phyloP scores from a whole-genome alignment of 2,888 invertebrate genomes.

The Pheosia gnoma region DNA sequence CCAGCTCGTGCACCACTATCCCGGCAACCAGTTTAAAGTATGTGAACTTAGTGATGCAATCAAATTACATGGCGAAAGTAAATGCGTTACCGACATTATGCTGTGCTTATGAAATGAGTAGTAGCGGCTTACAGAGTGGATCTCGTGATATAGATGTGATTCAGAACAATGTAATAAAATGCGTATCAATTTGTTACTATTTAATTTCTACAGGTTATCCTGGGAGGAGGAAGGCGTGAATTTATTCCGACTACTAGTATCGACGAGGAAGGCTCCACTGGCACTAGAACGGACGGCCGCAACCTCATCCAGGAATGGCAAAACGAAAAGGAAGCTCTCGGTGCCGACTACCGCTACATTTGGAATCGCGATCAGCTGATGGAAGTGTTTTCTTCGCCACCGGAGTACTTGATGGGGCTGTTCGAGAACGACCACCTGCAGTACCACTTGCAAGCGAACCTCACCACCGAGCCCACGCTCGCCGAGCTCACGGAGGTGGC shows the following conservation, averaged over 20 bases:
- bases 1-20: constrained; percentile 84
- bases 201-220: constrained; percentile 17
- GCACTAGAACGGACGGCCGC: constrained; percentile 43
- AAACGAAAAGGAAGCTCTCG: constrained; percentile 14
- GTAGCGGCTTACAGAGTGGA: too few species aligned
- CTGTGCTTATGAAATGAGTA: too few species aligned
- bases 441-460: constrained; percentile 84
- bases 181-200: neutral
- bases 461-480: constrained; percentile 84
- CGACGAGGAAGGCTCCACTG: constrained; percentile 22
- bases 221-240: constrained; percentile 26
- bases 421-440: constrained; percentile 78
- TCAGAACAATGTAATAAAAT: too few species aligned
- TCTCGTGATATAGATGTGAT: too few species aligned
- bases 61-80: neutral
- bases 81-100: neutral
- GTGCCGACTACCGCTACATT: constrained; percentile 14
- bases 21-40: constrained; percentile 83
- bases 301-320: constrained; percentile 81
- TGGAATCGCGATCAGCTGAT: constrained; percentile 20
- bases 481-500: constrained; percentile 80
- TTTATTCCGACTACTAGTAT: constrained; percentile 18
- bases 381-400: constrained; percentile 6
- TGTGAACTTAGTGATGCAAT: constrained; percentile 38
- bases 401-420: constrained; percentile 34